Conservation (phyloP, 1,140 invertebrate genomes). For the Aleiodes sp. region DNA sequence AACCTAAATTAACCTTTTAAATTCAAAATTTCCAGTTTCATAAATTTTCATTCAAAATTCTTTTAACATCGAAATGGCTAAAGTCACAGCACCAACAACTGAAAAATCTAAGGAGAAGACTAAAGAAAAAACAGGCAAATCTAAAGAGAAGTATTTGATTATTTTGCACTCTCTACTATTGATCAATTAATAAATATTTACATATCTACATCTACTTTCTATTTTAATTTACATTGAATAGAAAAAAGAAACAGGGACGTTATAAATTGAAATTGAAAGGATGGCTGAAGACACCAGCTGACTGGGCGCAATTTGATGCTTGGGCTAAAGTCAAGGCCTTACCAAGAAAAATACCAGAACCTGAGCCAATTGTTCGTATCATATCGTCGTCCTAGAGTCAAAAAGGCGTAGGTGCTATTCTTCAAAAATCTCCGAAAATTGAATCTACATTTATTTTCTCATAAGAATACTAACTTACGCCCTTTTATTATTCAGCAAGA, state of each 20-base stretch:
- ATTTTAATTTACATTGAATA: neutral
- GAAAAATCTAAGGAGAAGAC: no score
- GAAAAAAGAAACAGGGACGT: neutral
- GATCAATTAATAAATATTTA: neutral
- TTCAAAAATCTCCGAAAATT: no score
- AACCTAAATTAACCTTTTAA: neutral
- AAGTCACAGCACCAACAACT: neutral
- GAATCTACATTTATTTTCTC: no score
- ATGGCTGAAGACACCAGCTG: constrained; percentile 45
- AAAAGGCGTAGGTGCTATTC: no score
- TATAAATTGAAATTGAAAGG: constrained; percentile 37
- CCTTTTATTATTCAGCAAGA: no score
- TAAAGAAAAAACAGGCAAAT: neutral
- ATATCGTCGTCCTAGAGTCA: no score
- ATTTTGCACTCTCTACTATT: no score
- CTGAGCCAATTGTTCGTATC: constrained; percentile 35
- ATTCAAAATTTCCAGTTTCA: constrained; percentile 21
- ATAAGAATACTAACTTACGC: no score
- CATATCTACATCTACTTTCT: neutral
- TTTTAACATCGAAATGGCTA: neutral
- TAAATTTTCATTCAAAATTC: no score
- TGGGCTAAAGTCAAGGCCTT: constrained; percentile 44
- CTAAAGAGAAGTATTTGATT: neutral
- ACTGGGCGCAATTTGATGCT: constrained; percentile 46
- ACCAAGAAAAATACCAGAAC: constrained; percentile 40